phyloP scores from a whole-genome alignment of 1,140 invertebrate species.

The Polypedilum pembai region DNA sequence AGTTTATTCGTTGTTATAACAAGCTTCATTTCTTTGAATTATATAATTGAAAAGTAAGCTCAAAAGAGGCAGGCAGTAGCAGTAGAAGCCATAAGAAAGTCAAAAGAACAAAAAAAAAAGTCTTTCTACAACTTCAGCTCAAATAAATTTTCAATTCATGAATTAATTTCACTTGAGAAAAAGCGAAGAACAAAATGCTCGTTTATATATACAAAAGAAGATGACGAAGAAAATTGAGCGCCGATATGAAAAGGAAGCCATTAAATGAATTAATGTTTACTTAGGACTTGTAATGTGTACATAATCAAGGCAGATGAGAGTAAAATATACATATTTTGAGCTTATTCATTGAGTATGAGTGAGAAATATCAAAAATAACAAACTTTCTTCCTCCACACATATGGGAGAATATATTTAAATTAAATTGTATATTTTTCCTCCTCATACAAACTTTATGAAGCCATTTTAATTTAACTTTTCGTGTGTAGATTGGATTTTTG shows the following conservation, averaged over 20 bases:
- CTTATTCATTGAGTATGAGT: too few species aligned
- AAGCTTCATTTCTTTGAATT: background rate
- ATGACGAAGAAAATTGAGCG: conserved; percentile 9
- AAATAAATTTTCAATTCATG: conserved; percentile 14
- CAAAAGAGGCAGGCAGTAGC: background rate
- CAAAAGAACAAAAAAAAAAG: background rate
- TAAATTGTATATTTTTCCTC: conserved; percentile 27
- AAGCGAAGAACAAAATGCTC: background rate
- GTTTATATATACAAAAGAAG: background rate
- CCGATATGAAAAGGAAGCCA: conserved; percentile 27
- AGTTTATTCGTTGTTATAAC: too few species aligned
- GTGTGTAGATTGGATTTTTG: conserved; percentile 11
- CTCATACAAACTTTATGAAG: background rate
- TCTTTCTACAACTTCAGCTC: background rate
- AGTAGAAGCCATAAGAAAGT: background rate
- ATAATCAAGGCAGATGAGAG: conserved; percentile 24
- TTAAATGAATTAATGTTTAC: conserved; percentile 28
- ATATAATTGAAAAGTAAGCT: background rate
- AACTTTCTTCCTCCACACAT: background rate
- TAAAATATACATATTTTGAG: conserved; percentile 16
- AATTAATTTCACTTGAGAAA: background rate
- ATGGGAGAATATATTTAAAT: conserved; percentile 11
- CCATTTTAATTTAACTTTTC: conserved; percentile 10
- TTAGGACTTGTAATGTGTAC: conserved; percentile 27
- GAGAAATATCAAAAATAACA: background rate